Base-by-base conservation (phyloP, 2,113 vertebrate genomes). In the Taurulus bubalis region DNA sequence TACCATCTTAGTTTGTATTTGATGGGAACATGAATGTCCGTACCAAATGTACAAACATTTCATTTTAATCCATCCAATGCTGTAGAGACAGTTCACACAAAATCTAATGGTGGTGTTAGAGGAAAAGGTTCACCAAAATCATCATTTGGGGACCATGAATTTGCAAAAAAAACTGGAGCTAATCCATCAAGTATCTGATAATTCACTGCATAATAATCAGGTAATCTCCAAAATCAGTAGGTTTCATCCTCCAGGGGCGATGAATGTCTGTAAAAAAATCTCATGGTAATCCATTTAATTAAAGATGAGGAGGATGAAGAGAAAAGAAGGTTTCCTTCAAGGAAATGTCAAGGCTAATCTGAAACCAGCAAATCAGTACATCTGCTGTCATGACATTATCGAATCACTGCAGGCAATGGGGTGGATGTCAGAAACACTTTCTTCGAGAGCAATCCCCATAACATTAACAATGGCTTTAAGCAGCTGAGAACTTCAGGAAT, bases 401-500 rank as follows among this genome's bases (percentile, higher is more conserved):
- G 49, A 1, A 22, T 36, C 36, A 1, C 51, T 75, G 42, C 65
- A 72, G 77, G 73, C 18, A 1, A 62, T n/a, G 71, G 53, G 42
- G 16, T 30, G 53, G 74, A 70, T 59, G 83, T 85, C 89, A 80
- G 47, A 82, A 66, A n/a, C 60, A 65, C 67, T 81, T 77, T 81
- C 59, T 34, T 14, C 14, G 60, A 80, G 36, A 71, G 53, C 49
- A 12, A 70, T 68, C 65, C 78, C 68, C 20, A 0, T 83, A 75
- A 75, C 75, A 85, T 83, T 80, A 59, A 83, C 80, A 78, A n/a
- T 83, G 80, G 78, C 72, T 67, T 73, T 53, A 69, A 85, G 63
- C 6, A 63, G 59, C 74, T 77, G 71, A 74, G 85, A 85, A 70
- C 70, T 65, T 53, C 58, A 68, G 67, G 74, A 66, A 62, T 45